phyloP scores from a whole-genome alignment of 2,113 vertebrate species.

The Anolis carolinensis region DNA sequence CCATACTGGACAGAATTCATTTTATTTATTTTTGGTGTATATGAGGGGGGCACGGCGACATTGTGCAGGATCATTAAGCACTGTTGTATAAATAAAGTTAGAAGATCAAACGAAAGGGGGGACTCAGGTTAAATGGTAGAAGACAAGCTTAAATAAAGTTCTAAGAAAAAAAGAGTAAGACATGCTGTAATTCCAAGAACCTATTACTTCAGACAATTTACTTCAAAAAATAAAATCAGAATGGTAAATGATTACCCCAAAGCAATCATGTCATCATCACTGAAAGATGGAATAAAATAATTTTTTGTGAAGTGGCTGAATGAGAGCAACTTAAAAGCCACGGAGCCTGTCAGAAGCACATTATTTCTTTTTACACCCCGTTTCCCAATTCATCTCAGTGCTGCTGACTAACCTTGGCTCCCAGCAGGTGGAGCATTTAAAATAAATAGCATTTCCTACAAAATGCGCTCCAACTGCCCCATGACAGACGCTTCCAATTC shows the following conservation, averaged over 20 bases:
- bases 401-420: conserved; percentile 89
- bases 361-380: conserved; percentile 92
- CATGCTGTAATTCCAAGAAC: conserved; percentile 89
- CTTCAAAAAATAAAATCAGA: conserved; percentile 93
- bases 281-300: conserved; percentile 99
- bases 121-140: conserved; percentile 86
- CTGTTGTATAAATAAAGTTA: conserved; percentile 91
- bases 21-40: conserved; percentile 56
- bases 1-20: conserved; percentile 74
- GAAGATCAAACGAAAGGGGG: conserved; percentile 84
- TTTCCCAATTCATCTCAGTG: conserved; percentile 92
- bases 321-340: conserved; percentile 99
- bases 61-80: conserved; percentile 85
- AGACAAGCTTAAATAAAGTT: conserved; percentile 90
- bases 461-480: conserved; percentile 89
- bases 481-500: conserved; percentile 91
- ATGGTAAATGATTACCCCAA: conserved; percentile 99
- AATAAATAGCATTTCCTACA: conserved; percentile 98
- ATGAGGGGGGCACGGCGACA: conserved; percentile 13
- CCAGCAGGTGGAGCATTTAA: conserved; percentile 97
- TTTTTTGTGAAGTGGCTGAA: conserved; percentile 97
- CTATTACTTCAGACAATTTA: conserved; percentile 96
- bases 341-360: conserved; percentile 92
- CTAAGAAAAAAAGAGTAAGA: conserved; percentile 81
- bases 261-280: conserved; percentile 99